Evolutionary conservation across 2,797 vertebrate species (phyloP), one percentile per base, ranked within the genome.

Genomic region (Halcyon badia): DNA sequence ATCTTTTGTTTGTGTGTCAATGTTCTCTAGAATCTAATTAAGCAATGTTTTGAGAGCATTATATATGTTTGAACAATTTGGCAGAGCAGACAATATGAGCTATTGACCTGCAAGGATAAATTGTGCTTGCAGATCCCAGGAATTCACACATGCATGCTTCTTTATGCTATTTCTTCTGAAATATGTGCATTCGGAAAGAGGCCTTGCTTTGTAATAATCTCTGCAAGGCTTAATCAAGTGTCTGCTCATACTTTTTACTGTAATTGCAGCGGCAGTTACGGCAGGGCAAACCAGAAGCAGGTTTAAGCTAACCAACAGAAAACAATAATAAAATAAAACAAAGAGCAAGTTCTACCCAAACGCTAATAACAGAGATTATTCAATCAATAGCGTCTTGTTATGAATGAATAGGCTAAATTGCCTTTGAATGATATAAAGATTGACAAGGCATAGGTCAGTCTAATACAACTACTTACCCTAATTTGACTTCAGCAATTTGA

Each of bases 1-100:
- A 96, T 96, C 97, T 97, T 97, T 97, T 98, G 97, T 98, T 97
- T 97, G 98, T 97, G 96, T 91, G 97, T 97, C 96, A 87, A 54
- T 95, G 97, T 97, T 97, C 98, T 95, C 96, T 54, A 44, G 98
- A 97, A 97, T 97, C 98, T 98, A 98, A 98, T 98, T 98, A 98
- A 96, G 97, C 96, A 93, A 84, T 97, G 97, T 98, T 98, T 97
- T 96, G 85, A 80, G 95, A 93, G 94, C 89, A 97, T 96, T 96
- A 94, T 94, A 95, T 97, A 97, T 97, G 97, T 97, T 97, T 95
- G 96, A 97, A 97, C 97, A 97, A 95, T 96, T 97, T 97, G 70
- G 72, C 78, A 22, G 88, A 82, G 86, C 93, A 94, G 97, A 96
- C 97, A 95, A 92, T 66, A 92, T 95, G 49, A 92, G 96, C 96